Evolutionary conservation across 1,140 invertebrate species (phyloP).

Genomic region (Drosophila sechellia): DNA sequence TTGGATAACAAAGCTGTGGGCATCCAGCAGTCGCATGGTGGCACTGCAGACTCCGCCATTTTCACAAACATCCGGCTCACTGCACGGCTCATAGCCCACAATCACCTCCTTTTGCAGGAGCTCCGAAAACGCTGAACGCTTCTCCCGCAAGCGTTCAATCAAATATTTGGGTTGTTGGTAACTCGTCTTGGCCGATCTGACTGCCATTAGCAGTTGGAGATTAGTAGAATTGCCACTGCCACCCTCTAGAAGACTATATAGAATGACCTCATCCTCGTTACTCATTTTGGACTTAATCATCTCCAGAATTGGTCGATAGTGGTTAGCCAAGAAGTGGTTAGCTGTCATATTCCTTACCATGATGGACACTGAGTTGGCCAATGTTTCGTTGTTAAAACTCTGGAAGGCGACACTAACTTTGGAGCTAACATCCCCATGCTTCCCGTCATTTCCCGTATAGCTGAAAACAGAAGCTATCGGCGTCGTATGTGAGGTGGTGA

Average conservation of each 20-base stretch:
- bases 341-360: conserved; percentile 90
- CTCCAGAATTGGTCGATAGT: conserved; percentile 90
- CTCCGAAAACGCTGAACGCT: conserved; percentile 87
- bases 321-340: conserved; percentile 89
- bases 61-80: conserved; percentile 86
- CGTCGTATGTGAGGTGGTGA: conserved; percentile 88
- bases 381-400: conserved; percentile 91
- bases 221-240: conserved; percentile 84
- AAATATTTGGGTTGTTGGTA: conserved; percentile 88
- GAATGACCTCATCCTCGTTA: conserved; percentile 87
- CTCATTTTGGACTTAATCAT: conserved; percentile 88
- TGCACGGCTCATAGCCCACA: conserved; percentile 91
- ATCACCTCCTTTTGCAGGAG: conserved; percentile 87
- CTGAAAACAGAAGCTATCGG: conserved; percentile 90
- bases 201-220: conserved; percentile 90
- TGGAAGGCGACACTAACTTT: conserved; percentile 93
- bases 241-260: conserved; percentile 89
- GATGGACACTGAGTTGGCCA: conserved; percentile 93
- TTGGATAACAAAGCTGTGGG: conserved; percentile 87
- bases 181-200: conserved; percentile 85
- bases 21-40: conserved; percentile 88
- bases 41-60: conserved; percentile 92
- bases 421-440: conserved; percentile 93
- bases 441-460: conserved; percentile 95
- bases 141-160: conserved; percentile 87